These are phyloP conservation scores for Pachypeltis micranthus DNA, from an alignment of 1,140 invertebrate genomes.

Conservation along the genomic window DNA sequence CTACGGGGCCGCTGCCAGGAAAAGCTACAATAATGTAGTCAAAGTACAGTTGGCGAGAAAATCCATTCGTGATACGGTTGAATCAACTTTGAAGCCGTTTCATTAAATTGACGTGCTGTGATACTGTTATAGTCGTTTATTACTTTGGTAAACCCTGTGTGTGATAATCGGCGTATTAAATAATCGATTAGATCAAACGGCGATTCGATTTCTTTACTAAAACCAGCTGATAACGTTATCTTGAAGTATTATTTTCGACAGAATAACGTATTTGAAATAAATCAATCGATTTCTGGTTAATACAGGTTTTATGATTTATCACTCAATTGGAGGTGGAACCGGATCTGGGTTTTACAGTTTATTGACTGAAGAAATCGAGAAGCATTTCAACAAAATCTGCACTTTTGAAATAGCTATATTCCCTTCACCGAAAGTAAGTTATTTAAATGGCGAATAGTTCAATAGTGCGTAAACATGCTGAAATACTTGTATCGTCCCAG, in stretches of 20 bases:
- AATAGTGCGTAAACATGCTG: no score
- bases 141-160: neutral
- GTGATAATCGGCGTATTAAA: neutral
- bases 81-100: no score
- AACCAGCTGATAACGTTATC: neutral
- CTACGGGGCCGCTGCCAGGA: no score
- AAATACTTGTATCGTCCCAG: no score
- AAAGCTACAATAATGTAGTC: no score
- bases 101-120: no score
- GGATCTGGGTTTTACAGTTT: constrained; percentile 54
- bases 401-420: constrained; percentile 58
- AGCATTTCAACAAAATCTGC: constrained; percentile 54
- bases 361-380: constrained; percentile 46
- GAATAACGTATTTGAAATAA: neutral
- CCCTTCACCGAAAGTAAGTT: constrained; percentile 31
- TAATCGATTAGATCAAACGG: neutral
- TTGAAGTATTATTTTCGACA: neutral
- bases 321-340: constrained; percentile 58
- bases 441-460: no score
- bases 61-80: no score
- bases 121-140: neutral
- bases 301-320: constrained; percentile 56
- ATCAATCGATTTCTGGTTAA: neutral
- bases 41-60: no score
- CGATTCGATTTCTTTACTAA: no score